These are phyloP conservation scores for Uloborus diversus DNA, from an alignment of 1,140 invertebrate species.

Conservation along the genomic window DNA sequence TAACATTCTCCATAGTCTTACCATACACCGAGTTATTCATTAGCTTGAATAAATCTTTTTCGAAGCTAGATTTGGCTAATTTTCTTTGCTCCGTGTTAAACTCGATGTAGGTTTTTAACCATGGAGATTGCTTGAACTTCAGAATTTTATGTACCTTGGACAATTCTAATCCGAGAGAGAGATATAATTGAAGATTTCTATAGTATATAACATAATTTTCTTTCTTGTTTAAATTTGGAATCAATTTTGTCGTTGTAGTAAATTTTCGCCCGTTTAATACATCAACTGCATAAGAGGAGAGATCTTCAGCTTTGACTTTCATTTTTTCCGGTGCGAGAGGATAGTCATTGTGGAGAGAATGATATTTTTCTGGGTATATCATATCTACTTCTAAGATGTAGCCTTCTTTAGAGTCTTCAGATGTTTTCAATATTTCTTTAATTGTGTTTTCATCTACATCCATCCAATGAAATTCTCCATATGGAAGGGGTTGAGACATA, in stretches of 20 bases:
- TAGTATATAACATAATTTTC: neutral
- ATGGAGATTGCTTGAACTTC: conserved; percentile 3
- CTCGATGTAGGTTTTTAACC: neutral
- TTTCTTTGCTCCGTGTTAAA: neutral
- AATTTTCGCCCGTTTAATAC: neutral
- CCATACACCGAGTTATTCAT: neutral
- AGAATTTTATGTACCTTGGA: conserved; percentile 57
- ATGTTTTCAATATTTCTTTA: neutral
- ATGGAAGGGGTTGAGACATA: neutral
- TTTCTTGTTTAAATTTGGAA: neutral
- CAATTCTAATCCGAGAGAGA: conserved; percentile 62
- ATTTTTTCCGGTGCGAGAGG: neutral
- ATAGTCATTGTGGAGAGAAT: neutral
- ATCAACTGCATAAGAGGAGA: neutral
- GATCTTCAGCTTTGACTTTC: neutral
- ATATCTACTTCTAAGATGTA: neutral
- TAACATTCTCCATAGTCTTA: neutral
- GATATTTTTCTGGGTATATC: neutral
- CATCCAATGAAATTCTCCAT: neutral
- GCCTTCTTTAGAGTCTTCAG: neutral
- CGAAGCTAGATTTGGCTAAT: conserved; percentile 45
- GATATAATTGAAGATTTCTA: neutral
- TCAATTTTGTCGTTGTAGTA: neutral
- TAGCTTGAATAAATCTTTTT: conserved; percentile 16
- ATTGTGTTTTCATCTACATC: neutral